phyloP scores from a whole-genome alignment of 2,113 vertebrate genomes.

The Condylura cristata region DNA sequence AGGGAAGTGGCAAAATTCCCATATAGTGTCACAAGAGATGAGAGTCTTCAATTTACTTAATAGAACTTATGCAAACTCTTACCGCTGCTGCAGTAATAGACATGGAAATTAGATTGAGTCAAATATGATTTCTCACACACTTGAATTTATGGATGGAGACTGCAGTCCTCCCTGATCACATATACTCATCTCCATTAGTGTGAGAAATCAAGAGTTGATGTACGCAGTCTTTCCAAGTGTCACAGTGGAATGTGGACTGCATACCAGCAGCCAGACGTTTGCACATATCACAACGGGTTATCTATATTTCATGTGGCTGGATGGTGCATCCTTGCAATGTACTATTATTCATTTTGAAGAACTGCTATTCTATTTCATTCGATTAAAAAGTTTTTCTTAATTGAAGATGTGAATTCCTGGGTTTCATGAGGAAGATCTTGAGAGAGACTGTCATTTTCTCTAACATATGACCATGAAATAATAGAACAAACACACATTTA shows the following conservation, averaged over 20 bases:
- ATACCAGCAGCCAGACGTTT: not conserved
- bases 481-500: slow-evolving; percentile 55
- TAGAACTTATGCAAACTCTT: slow-evolving; percentile 4
- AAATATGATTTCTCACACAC: slow-evolving; percentile 30
- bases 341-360: slow-evolving; percentile 11
- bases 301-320: not conserved
- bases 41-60: not conserved
- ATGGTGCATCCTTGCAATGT: not conserved
- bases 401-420: slow-evolving; percentile 39
- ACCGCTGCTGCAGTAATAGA: not conserved
- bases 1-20: not conserved
- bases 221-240: slow-evolving; percentile 40
- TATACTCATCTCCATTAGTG: not conserved
- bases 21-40: not conserved
- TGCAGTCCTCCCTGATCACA: not conserved
- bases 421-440: slow-evolving; percentile 47
- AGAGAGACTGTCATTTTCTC: slow-evolving; percentile 65
- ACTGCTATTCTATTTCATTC: slow-evolving; percentile 5
- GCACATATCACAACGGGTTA: not conserved
- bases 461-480: slow-evolving; percentile 50
- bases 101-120: slow-evolving; percentile 14
- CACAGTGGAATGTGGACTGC: not conserved
- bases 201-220: slow-evolving; percentile 36
- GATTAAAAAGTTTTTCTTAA: slow-evolving; percentile 35
- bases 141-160: not conserved